Evolutionary conservation across 2,888 invertebrate species (phyloP), one percentile per base, ranked within the genome.

Genomic region (Archips crataeganus): DNA sequence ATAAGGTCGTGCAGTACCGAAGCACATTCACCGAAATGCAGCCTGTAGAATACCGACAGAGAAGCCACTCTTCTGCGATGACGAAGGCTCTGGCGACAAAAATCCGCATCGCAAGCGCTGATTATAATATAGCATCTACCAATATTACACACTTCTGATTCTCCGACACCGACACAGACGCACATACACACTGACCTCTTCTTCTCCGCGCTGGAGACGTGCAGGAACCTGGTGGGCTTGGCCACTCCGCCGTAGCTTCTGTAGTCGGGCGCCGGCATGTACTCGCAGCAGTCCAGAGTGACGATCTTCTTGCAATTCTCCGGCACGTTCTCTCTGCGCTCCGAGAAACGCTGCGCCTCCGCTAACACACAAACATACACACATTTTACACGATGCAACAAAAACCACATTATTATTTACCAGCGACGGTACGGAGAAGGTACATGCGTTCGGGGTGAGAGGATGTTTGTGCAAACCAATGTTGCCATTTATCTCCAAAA

Each of bases 181-280:
- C 0, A 47, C 47, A 13, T 3, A 47, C 47, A 47, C 47, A 47
- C 39, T 59, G 13, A 96, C 96, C 87, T 90, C 77, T 96, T 96
- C 74, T 95, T 92, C 82, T 97, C 96, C 11, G 91, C 93, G 0
- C 96, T 95, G 86, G 96, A 96, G 62, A 96, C 95, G 88, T 97
- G 97, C 80, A 97, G 94, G 82, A 87, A 96, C 60, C 94, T 94
- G 2, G 96, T 95, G 45, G 85, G 85, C 0, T 89, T 84, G 45
- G 95, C 95, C 64, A 87, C 89, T 13, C 96, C 95, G 49, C 96
- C 96, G 85, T 98, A 98, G 80, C 96, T 95, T 82, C 96, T 95
- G 90, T 97, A 98, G 86, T 96, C 95, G 23, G 98, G 98, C 84
- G 96, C 96, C 2, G 98, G 98, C 85, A 92, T 96, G 90, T 96